Conservation (phyloP, 2,888 invertebrate species). For the Cheilosia urbana region DNA sequence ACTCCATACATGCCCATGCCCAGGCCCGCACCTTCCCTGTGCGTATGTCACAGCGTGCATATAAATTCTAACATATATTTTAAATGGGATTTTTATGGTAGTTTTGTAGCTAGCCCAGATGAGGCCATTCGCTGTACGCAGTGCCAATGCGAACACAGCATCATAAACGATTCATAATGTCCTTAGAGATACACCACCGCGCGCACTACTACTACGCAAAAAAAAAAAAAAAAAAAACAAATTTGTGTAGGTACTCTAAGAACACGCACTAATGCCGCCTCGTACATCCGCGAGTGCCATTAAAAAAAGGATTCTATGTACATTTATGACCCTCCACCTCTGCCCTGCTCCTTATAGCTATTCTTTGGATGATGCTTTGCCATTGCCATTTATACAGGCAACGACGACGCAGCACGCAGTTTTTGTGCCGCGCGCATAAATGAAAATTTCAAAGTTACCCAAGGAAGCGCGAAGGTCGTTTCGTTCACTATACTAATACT, state of each 20-base stretch:
- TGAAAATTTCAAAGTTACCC: constrained; percentile 68
- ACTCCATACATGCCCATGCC: neutral
- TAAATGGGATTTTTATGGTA: constrained; percentile 75
- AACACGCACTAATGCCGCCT: constrained; percentile 73
- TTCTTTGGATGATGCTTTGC: constrained; percentile 46
- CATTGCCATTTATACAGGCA: neutral
- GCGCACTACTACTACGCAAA: constrained; percentile 31
- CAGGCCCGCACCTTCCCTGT: constrained; percentile 8
- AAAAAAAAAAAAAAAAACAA: constrained; percentile 18
- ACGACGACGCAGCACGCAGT: constrained; percentile 59
- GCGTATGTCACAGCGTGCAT: constrained; percentile 67
- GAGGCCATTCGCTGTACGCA: constrained; percentile 70
- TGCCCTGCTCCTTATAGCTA: constrained; percentile 40
- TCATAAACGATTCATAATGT: constrained; percentile 74
- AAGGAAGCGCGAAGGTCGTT: constrained; percentile 57
- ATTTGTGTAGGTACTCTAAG: constrained; percentile 57
- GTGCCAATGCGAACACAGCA: constrained; percentile 68
- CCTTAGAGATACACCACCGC: constrained; percentile 61
- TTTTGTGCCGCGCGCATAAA: constrained; percentile 62
- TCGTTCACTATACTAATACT: constrained; percentile 67
- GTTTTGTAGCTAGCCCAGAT: constrained; percentile 75
- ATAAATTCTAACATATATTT: constrained; percentile 75
- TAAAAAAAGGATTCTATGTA: constrained; percentile 75
- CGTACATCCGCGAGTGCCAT: constrained; percentile 72
- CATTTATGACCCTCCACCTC: constrained; percentile 67